These are phyloP conservation scores for Neoaliturus tenellus DNA, from an alignment of 2,888 invertebrate genomes.

Conservation along the genomic window DNA sequence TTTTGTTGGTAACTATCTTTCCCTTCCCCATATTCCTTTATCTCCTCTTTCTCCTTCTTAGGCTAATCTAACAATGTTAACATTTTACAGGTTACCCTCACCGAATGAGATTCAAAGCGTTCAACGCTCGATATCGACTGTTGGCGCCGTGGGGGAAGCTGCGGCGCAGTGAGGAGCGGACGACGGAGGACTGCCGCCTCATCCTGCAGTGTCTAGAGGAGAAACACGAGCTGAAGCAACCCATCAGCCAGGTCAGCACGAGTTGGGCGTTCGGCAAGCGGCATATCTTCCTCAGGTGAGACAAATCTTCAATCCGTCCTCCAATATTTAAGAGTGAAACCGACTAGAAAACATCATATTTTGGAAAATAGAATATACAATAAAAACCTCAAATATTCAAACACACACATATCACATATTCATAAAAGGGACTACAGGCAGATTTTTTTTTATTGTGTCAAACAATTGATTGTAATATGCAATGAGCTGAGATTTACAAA, in stretches of 20 bases:
- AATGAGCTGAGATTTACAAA: background rate
- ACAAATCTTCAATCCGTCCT: too few relatives aligned
- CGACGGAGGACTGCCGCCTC: constrained; percentile 84
- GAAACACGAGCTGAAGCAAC: constrained; percentile 67
- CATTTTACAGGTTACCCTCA: constrained; percentile 86
- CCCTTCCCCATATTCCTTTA: too few relatives aligned
- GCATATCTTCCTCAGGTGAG: constrained; percentile 88
- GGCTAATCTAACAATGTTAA: too few relatives aligned
- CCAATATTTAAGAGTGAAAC: background rate
- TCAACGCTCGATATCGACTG: constrained; percentile 90
- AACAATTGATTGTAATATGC: background rate
- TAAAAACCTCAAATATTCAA: background rate
- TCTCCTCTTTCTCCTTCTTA: too few relatives aligned
- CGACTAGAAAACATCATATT: background rate
- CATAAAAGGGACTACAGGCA: background rate
- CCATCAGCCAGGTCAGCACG: constrained; percentile 64
- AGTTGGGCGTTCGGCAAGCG: constrained; percentile 95
- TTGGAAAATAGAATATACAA: background rate
- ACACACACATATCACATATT: too few relatives aligned
- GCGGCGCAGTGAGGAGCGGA: constrained; percentile 81
- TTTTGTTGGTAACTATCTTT: too few relatives aligned
- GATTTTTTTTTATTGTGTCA: background rate
- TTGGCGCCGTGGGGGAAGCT: constrained; percentile 86
- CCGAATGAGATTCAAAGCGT: constrained; percentile 95
- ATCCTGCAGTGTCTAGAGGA: constrained; percentile 77